A percentile compares a stretch with the other conserved stretches of the same genome.
Conservation (phyloP, 2,113 vertebrate species). For the Lonchura striata region DNA sequence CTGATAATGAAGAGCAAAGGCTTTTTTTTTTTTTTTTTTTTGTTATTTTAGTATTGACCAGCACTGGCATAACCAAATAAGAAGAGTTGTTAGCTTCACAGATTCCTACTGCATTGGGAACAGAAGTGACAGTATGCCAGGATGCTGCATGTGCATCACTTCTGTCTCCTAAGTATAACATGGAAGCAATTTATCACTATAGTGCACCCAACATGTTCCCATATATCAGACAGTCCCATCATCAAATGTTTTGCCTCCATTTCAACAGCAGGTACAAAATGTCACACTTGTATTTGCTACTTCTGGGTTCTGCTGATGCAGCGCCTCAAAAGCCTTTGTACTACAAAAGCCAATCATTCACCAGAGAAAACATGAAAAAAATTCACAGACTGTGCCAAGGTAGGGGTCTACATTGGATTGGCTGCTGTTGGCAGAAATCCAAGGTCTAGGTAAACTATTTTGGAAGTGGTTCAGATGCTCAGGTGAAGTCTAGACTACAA, state of each 20-base stretch:
- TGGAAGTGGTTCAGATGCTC: not conserved
- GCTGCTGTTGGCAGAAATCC: not conserved
- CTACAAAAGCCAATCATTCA: not conserved
- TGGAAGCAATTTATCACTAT: constrained; percentile 22
- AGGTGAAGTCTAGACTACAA: not conserved
- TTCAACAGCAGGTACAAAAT: constrained; percentile 2
- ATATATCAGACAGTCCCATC: constrained; percentile 6
- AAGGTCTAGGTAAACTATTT: not conserved
- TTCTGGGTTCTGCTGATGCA: not conserved
- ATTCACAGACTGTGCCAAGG: not conserved
- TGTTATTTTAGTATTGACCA: not conserved
- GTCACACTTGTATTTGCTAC: not conserved
- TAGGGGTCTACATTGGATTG: not conserved
- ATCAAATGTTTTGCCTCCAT: not conserved
- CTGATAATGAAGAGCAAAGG: not conserved
- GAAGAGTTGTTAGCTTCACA: not conserved
- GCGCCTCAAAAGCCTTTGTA: not conserved
- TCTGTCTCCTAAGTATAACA: not conserved
- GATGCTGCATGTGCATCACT: not conserved
- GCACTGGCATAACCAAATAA: not conserved
- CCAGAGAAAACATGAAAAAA: not conserved
- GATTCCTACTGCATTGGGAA: not conserved
- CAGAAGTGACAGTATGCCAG: not conserved
- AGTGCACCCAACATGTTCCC: not conserved
- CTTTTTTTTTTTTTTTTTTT: not conserved